Evolutionary conservation across 1,140 invertebrate species (phyloP).

Genomic region (Magallana ariakensis): DNA sequence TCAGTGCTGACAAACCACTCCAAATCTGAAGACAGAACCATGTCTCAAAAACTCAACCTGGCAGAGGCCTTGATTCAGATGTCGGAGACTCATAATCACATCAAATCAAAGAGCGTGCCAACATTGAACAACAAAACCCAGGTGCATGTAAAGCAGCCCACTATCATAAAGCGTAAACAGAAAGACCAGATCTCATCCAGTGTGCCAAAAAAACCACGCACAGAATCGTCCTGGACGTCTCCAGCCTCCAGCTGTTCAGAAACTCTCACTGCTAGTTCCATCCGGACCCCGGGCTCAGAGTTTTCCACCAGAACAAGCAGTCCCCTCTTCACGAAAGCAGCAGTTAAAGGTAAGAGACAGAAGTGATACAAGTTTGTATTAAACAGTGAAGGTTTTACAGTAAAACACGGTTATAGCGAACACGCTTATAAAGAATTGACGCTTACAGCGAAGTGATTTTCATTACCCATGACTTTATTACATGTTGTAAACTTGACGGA

Average conservation of each 20-base stretch:
- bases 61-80: constrained; percentile 57
- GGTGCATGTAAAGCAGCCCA: neutral
- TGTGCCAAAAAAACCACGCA: neutral
- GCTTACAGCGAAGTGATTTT: too few relatives aligned
- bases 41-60: constrained; percentile 48
- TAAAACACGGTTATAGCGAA: too few relatives aligned
- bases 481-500: too few relatives aligned
- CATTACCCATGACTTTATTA: too few relatives aligned
- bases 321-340: constrained; percentile 21
- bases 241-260: neutral
- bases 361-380: too few relatives aligned
- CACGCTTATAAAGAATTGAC: too few relatives aligned
- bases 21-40: neutral
- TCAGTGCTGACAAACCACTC: neutral
- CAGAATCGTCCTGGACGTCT: neutral
- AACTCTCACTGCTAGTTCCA: neutral
- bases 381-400: too few relatives aligned
- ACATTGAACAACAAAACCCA: constrained; percentile 11
- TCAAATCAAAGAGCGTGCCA: constrained; percentile 16
- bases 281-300: neutral
- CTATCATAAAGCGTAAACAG: neutral
- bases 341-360: constrained; percentile 7
- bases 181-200: neutral
- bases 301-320: neutral
- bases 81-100: constrained; percentile 52